Base-by-base conservation (phyloP, 1,140 invertebrate species). In the Archivesica marissinica region DNA sequence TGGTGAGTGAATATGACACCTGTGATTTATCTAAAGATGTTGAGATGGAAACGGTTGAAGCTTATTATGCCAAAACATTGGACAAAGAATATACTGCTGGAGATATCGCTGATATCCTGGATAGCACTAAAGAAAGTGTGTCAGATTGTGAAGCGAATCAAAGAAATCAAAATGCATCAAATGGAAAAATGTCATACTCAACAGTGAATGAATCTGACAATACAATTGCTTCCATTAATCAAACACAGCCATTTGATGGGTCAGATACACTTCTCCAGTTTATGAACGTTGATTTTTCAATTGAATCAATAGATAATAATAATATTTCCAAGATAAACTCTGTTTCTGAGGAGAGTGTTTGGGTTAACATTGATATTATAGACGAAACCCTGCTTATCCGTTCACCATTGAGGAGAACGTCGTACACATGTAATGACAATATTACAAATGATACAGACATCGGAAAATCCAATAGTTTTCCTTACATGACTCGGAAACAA, bases 21-120 rank as follows among this genome's bases (percentile, higher is more conserved):
- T 30, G 23, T 33, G 25, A 50, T 28, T 9, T 64, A 25, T 72
- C n/a, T 2, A 70, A 20, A 70, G 66, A 25, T 23, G 25, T 9
- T 6, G 59, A 64, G 13, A 35, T 11, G 1, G 59, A 33, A 35
- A 41, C 66, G 47, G 1, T 6, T 61, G 59, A 13, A 25, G 15
- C 25, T 25, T 20, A 7, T 28, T 44, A 39, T 70, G 66, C 47
- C 11, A 47, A 47, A 33, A 72, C 68, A 2, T 44, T 72, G 15
- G 25, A 52, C 20, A 47, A 72, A 25, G 68, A 72, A 11, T 72
- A 72, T 17, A 72, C 41, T 3, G 39, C 20, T 33, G 68, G 68
- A 1, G 68, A 72, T 41, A 72, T 72, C 35, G 68, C 13, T 47
- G 68, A 72, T 30, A 44, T 44, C 15, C 68, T 72, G 17, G 68